Evolutionary conservation across 1,140 invertebrate species (phyloP).

Genomic region (Tetragnatha versicolor): DNA sequence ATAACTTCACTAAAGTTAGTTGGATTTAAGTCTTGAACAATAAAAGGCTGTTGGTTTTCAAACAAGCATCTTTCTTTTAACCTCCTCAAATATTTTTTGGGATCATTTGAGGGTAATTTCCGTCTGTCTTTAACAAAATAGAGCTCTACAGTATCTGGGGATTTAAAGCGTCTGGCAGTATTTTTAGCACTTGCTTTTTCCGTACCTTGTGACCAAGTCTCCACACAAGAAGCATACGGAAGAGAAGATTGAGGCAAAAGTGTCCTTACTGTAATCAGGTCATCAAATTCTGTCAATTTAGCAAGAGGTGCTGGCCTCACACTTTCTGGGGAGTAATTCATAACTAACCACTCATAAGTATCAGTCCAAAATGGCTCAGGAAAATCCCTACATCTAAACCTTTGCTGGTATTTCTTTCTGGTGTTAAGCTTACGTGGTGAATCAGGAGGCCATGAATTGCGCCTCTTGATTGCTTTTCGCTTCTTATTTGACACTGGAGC

Average conservation of each 20-base stretch:
- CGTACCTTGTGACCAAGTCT: background rate
- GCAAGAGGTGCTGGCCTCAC: constrained; percentile 26
- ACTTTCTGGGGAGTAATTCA: constrained; percentile 20
- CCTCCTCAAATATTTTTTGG: constrained; percentile 29
- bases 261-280: background rate
- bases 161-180: background rate
- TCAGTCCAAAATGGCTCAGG: constrained; percentile 40
- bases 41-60: background rate
- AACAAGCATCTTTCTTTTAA: constrained; percentile 26
- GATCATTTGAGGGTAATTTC: background rate
- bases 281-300: constrained; percentile 17
- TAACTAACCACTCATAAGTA: constrained; percentile 44
- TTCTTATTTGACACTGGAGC: background rate
- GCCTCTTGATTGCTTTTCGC: constrained; percentile 11
- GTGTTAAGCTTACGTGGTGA: constrained; percentile 21
- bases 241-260: background rate
- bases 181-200: background rate
- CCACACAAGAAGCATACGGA: constrained; percentile 4
- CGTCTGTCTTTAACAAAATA: constrained; percentile 3
- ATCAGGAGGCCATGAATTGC: constrained; percentile 47
- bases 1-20: constrained; percentile 30
- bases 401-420: constrained; percentile 33
- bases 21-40: background rate
- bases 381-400: constrained; percentile 13
- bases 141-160: constrained; percentile 8